Base-by-base conservation (phyloP, 2,888 invertebrate genomes). In the Vandiemenella viatica region DNA sequence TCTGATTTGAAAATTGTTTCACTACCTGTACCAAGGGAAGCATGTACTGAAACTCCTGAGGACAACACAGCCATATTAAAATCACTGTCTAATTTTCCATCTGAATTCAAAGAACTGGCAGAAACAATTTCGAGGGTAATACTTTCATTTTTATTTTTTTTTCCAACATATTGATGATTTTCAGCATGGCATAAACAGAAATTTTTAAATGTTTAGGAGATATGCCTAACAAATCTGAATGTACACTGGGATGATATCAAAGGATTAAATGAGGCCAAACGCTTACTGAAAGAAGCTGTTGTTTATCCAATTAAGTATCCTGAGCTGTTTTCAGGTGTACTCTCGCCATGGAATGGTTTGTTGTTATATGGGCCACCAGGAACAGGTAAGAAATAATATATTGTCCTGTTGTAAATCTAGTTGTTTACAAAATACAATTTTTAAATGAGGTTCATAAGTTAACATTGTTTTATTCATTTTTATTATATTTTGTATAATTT, bases 321-420 rank as follows among this genome's bases (percentile, higher is more conserved):
- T 0, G 72, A 77, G 45, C 64, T 86, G 13, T 88, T 87, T 61
- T 72, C 70, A 0, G 77, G 78, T 1, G 69, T 74, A 40, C 61
- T 80, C 13, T 77, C 80, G 54, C 88, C 92, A 0, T 96, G 95
- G 92, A 83, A 83, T 57, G 87, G 86, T 0, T 68, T 86, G 37
- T 66, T 75, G 64, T 64, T 86, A n/a, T 81, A 79, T 58, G 84
- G 84, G 3, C 83, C 84, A 17, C 80, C 82, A 19, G 86, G 88
- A 56, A 83, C 85, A 22, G 89, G 88, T 57, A 45, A 45, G 50
- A 45, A 37, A 26, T 37, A 32, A 16, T 45, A 18, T 37, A 32
- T 23, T 22, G 17, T 13, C 10, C 10, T 15, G 22, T 43, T 5
- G 10, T 32, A 32, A 4, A 32, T 32, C 3, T 13, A 4, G n/a